A percentile compares a stretch with the other conserved stretches of the same genome.
Conservation (phyloP, 2,797 vertebrate species). For the Malacoctenus gilli region DNA sequence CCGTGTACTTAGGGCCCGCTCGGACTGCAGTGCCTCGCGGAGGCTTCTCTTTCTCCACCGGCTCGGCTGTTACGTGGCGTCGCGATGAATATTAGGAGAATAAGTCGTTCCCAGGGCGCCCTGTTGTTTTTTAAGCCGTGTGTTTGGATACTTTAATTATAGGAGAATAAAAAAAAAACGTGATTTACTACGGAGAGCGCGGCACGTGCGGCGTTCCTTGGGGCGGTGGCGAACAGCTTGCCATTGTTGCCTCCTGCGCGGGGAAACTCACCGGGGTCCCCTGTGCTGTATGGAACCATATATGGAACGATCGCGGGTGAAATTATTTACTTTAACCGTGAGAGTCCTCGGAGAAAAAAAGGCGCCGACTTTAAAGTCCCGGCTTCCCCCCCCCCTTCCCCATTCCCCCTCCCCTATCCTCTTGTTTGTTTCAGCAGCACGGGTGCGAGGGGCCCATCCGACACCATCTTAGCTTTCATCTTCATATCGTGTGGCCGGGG, state of each 20-base stretch:
- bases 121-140: no score
- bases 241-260: conserved; percentile 58
- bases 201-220: conserved; percentile 37
- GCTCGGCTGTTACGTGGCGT: conserved; percentile 11
- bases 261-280: conserved; percentile 44
- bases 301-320: conserved; percentile 51
- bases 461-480: conserved; percentile 69
- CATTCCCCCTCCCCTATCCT: no score
- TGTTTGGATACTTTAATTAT: conserved; percentile 66
- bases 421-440: conserved; percentile 66
- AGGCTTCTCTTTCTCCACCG: conserved; percentile 53
- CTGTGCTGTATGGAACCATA: conserved; percentile 44
- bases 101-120: conserved; percentile 40
- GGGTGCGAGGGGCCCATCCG: conserved; percentile 48
- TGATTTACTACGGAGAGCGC: conserved; percentile 64
- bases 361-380: conserved; percentile 21
- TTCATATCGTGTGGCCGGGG: conserved; percentile 56
- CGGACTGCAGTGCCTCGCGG: conserved; percentile 27
- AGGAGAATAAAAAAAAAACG: conserved; percentile 55
- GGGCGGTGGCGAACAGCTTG: conserved; percentile 63
- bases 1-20: no score
- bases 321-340: conserved; percentile 61
- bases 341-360: conserved; percentile 62
- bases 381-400: conserved; percentile 18
- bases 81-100: conserved; percentile 58